phyloP scores from a whole-genome alignment of 2,888 invertebrate genomes.

The Steinernema scapterisci region DNA sequence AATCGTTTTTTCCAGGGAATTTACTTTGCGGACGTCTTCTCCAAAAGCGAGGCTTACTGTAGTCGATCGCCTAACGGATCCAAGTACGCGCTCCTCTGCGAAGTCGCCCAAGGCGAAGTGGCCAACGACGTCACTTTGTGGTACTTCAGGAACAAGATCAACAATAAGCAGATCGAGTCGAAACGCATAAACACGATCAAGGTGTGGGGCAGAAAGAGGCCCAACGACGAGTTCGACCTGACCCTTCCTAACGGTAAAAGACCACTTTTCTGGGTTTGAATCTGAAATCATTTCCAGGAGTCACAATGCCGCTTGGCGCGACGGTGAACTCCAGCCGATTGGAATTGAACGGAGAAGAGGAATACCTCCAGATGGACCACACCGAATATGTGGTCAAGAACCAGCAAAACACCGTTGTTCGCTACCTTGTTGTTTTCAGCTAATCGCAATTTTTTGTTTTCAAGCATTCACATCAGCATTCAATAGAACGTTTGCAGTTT shows the following conservation, averaged over 20 bases:
- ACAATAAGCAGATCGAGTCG: not conserved
- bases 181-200: conserved; percentile 5
- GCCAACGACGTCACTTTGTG: not conserved
- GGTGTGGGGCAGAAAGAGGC: not conserved
- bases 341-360: not conserved
- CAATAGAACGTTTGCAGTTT: too few species aligned
- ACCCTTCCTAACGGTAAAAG: not conserved
- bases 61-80: conserved; percentile 61
- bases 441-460: not conserved
- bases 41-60: conserved; percentile 70
- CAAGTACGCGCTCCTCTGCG: conserved; percentile 71
- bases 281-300: not conserved
- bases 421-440: not conserved
- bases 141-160: not conserved
- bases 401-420: not conserved
- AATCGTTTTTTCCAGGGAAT: conserved; percentile 68
- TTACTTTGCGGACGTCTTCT: conserved; percentile 71
- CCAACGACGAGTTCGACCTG: not conserved
- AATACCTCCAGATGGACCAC: not conserved
- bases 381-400: conserved; percentile 10
- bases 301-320: not conserved
- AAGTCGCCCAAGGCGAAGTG: conserved; percentile 66
- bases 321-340: not conserved
- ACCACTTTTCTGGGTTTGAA: too few species aligned
- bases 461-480: not conserved